Evolutionary conservation across 2,113 vertebrate species (phyloP).

Genomic region (Oryzias javanicus): DNA sequence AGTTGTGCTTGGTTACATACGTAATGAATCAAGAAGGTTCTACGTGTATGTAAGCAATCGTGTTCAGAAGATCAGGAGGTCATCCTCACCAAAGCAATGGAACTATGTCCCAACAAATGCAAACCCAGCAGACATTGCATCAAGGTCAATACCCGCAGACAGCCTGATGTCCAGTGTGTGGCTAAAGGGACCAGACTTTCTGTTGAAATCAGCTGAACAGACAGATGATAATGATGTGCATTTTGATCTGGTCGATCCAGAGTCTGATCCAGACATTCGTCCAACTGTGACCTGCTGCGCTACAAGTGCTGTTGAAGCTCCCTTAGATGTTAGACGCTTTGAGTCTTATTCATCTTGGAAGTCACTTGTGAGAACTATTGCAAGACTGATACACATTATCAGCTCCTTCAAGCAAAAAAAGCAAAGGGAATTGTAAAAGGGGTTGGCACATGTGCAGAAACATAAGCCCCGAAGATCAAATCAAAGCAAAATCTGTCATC

Average conservation of each 20-base stretch:
- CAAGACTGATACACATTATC: slow-evolving; percentile 14
- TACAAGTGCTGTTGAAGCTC: too few species aligned
- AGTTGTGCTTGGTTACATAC: neutral
- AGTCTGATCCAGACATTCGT: too few species aligned
- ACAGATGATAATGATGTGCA: too few species aligned
- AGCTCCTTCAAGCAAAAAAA: neutral
- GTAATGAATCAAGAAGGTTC: slow-evolving; percentile 18
- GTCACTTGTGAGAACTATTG: slow-evolving; percentile 5
- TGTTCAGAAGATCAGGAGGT: neutral
- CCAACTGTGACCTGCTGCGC: too few species aligned
- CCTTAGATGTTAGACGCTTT: too few species aligned
- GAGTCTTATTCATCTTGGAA: slow-evolving; percentile 23
- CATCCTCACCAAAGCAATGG: neutral
- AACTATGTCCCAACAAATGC: neutral
- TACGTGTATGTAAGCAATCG: slow-evolving; percentile 30
- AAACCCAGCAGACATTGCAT: slow-evolving; percentile 12
- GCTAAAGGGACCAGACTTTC: slow-evolving; percentile 12
- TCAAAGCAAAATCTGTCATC: neutral
- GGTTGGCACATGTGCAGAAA: slow-evolving; percentile 31
- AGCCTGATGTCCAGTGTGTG: slow-evolving; percentile 13
- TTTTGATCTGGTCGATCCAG: too few species aligned
- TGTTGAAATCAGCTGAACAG: neutral
- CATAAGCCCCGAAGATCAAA: neutral
- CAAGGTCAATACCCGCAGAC: neutral
- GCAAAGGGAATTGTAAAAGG: neutral